Evolutionary conservation across 2,113 vertebrate species (phyloP).

Genomic region (Erpornis zantholeuca): DNA sequence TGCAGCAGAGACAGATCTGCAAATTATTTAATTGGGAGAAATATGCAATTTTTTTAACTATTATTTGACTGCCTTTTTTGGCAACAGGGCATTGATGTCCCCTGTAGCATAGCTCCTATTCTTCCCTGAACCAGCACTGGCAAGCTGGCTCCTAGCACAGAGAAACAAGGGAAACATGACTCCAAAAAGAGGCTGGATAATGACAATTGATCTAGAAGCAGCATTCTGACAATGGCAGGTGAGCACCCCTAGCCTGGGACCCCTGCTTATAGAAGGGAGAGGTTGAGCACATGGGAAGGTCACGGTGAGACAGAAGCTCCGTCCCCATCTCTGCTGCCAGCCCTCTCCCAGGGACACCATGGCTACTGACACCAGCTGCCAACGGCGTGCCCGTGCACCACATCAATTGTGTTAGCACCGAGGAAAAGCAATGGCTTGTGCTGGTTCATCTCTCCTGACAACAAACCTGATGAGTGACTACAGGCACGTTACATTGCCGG

Average conservation of each 20-base stretch:
- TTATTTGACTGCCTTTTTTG: neutral
- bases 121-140: neutral
- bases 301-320: neutral
- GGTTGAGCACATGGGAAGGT: neutral
- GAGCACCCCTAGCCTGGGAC: neutral
- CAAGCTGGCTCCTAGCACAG: neutral
- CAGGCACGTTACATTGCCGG: rapidly evolving
- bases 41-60: neutral
- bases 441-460: neutral
- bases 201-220: neutral
- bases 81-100: neutral
- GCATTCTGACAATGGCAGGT: neutral
- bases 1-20: neutral
- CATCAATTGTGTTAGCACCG: neutral
- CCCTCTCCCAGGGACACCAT: neutral
- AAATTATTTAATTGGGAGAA: neutral
- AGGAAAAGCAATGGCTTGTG: neutral
- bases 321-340: neutral
- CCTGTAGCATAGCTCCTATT: neutral
- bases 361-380: neutral
- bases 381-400: rapidly evolving
- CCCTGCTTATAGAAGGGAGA: neutral
- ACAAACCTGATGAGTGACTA: neutral
- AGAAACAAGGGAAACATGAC: rapidly evolving
- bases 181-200: rapidly evolving